Base-by-base conservation (phyloP, 2,797 vertebrate genomes). In the Coreius guichenoti region DNA sequence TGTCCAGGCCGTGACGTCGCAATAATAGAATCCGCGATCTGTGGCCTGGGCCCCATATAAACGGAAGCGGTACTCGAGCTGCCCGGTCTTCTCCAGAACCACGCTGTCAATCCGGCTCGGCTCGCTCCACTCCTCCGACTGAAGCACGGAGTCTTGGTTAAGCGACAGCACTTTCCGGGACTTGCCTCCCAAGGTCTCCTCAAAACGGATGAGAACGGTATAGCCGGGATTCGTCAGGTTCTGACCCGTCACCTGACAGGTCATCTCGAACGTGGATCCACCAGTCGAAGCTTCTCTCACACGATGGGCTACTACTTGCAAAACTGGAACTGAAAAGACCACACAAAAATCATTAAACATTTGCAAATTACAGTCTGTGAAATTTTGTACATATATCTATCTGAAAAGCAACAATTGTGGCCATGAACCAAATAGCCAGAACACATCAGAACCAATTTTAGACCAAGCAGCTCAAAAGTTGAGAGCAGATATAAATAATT, bases 241-340 rank as follows among this genome's bases (percentile, higher is more conserved):
- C 88, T 96, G 92, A 0, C 94, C 93, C 78, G 92, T 91, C 36
- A 97, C 95, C 19, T 92, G 92, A 93, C 98, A 99, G 13, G 93
- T 96, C 98, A 99, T 98, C 93, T 99, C 98, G 83, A 99, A 99
- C 1, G 97, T 98, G 39, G 96, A 96, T 29, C 98, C 97, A 2
- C 96, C 96, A 29, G 95, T 95, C 0, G 97, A 95, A 70, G 96
- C 97, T 0, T 96, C 95, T 58, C 96, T 96, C 49, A 95, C 26
- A n/a, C 93, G 95, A 67, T 93, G 93, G 0, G 97, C 97, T 47
- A 93, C 92, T 36, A 97, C 96, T n/a, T 94, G 95, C 0, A 99
- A 92, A 1, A 88, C 84, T 3, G 97, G 97, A 88, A 93, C 98
- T 99, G 93, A 82, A 94, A 92, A 0, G 16, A 78, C 16, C 23